Evolutionary conservation across 2,113 vertebrate genomes (phyloP).

Genomic region (Neolamprologus sp.): DNA sequence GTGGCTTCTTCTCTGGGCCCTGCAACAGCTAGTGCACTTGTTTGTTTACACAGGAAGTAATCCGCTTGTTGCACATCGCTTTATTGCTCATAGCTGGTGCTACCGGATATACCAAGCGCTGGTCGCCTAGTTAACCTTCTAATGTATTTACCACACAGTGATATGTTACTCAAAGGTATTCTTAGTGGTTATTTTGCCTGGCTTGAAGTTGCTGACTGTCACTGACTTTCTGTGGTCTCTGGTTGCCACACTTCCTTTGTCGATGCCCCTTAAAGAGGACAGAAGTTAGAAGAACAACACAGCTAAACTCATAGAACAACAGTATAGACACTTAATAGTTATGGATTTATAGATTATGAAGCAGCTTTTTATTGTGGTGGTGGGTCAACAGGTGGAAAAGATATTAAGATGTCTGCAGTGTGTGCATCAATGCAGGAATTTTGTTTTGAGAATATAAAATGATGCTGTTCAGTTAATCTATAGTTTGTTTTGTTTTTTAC

Average conservation of each 20-base stretch:
- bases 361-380: not conserved
- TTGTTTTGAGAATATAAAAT: not conserved
- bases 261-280: not conserved
- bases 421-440: not conserved
- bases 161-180: not conserved
- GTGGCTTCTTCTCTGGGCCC: not conserved
- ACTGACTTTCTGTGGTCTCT: not conserved
- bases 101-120: accelerated
- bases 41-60: not conserved
- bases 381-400: not conserved
- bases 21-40: not conserved
- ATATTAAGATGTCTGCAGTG: not conserved
- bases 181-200: not conserved
- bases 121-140: not conserved
- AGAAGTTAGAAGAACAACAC: not conserved
- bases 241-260: not conserved
- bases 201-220: not conserved
- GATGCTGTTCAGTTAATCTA: not conserved
- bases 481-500: not conserved
- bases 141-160: not conserved
- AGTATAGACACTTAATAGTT: accelerated
- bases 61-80: not conserved
- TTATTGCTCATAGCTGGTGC: not conserved
- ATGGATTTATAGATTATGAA: not conserved
- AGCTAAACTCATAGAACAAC: not conserved